Evolutionary conservation across 2,113 vertebrate species (phyloP).

Genomic region (Pagrus major): DNA sequence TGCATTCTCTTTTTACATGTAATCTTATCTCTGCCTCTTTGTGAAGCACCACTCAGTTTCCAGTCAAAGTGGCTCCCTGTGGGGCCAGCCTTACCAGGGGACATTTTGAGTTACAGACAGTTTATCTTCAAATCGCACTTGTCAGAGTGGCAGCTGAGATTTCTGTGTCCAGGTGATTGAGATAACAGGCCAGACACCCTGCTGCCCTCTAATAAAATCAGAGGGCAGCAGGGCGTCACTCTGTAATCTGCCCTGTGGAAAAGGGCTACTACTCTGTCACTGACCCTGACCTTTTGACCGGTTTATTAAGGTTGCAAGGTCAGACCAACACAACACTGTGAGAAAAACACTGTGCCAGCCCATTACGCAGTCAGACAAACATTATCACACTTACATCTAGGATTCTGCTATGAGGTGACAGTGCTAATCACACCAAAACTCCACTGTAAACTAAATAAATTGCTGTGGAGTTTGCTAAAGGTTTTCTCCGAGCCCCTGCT

Average conservation of each 20-base stretch:
- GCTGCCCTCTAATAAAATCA: background rate
- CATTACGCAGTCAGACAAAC: background rate
- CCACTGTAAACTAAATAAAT: background rate
- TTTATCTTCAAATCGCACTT: constrained; percentile 18
- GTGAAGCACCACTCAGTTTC: constrained; percentile 36
- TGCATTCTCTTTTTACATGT: background rate
- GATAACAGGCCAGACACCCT: background rate
- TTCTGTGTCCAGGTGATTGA: background rate
- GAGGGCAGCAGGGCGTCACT: background rate
- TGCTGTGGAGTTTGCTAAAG: background rate
- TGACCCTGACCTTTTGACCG: background rate
- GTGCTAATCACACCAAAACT: background rate
- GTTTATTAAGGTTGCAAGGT: background rate
- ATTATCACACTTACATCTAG: background rate
- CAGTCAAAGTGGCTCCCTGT: constrained; percentile 18
- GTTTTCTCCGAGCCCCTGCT: constrained; percentile 12
- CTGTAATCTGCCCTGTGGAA: background rate
- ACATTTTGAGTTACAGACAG: constrained; percentile 1
- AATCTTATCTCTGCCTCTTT: constrained; percentile 15
- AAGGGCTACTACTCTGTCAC: background rate
- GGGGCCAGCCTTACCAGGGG: background rate
- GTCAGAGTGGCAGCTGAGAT: constrained; percentile 8
- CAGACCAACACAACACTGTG: background rate
- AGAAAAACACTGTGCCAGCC: background rate
- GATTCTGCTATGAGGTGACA: background rate